A percentile compares a stretch with the other conserved stretches of the same genome.
phyloP scores from a whole-genome alignment of 2,797 vertebrate genomes.

The Babyrousa celebensis region DNA sequence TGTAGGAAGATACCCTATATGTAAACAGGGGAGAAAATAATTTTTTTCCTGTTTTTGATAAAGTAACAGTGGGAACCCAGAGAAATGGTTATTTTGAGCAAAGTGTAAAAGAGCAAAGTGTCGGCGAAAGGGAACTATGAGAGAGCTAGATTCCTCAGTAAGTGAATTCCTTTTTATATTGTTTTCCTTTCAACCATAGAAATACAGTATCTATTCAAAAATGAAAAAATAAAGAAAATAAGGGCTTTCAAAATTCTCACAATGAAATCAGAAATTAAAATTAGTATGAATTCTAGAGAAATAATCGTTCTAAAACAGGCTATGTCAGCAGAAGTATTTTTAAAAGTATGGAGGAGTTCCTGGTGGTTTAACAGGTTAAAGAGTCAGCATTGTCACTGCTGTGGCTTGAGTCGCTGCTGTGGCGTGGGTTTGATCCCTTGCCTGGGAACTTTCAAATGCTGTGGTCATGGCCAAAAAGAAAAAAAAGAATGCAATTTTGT shows the following conservation, averaged over 20 bases:
- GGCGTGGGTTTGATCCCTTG: no score
- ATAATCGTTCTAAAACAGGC: background rate
- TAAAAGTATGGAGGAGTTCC: background rate
- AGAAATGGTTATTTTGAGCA: background rate
- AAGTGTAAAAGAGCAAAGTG: background rate
- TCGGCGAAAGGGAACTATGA: background rate
- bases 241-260: background rate
- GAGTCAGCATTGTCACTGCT: no score
- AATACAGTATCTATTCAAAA: background rate
- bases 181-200: constrained; percentile 5
- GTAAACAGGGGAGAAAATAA: background rate
- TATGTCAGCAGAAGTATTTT: background rate
- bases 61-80: background rate
- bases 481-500: background rate
- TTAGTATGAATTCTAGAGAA: constrained; percentile 15
- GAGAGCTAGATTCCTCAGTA: background rate
- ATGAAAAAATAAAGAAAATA: constrained; percentile 20
- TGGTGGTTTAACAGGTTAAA: no score
- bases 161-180: background rate
- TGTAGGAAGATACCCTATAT: background rate
- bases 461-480: no score
- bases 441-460: no score
- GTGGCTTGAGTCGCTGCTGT: no score
- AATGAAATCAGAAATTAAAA: constrained; percentile 43
- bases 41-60: background rate